Evolutionary conservation across 2,888 invertebrate genomes (phyloP), one percentile per base, ranked within the genome.

Genomic region (Hirtodrosophila trivittata): DNA sequence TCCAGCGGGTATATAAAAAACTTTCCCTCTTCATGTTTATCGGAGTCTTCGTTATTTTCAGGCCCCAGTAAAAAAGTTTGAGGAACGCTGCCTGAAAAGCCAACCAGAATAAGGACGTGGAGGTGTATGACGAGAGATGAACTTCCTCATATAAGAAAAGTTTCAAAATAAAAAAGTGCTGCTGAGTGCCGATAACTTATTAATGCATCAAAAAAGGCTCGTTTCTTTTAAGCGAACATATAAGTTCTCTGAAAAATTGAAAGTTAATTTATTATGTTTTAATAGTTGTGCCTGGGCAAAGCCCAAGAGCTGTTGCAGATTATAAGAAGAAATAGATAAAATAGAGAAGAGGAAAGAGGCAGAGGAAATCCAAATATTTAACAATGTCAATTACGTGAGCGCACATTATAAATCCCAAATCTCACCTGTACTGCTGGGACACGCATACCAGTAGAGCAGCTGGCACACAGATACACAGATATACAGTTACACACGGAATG

Each of bases 371-470:
- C 77, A 83, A 84, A 84, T 80, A 84, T 83, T 83, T 84, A 84
- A 84, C 83, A 82, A 77, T 82, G 83, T 80, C 83, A 83, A 84
- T 84, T 83, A 84, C 80, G 82, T 77, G 77, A 77, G 71, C 84
- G 82, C 77, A 81, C 81, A 83, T 83, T 81, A 81, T 81, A 81
- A 84, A 83, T 84, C 82, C 81, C 81, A 84, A 82, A 84, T 77
- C 84, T 83, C 82, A 83, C 82, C 82, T 83, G 81, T 78, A 77
- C 73, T 78, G 62, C 59, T 57, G 77, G 67, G 66, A 75, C 71
- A 66, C 57, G 25, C 55, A 55, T 46, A 37, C 30, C 42, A 3
- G 35, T 13, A 56, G 2, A 21, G 18, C 18, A 21, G 18, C 18
- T 21, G 5, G 37, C 30, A 59, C 39, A 45, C 35, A 13, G 8